Percentiles rank a stretch among this genome's conserved stretches.
These are phyloP conservation scores for Tribolium freemani DNA, from an alignment of 2,888 invertebrate species.

Conservation along the genomic window DNA sequence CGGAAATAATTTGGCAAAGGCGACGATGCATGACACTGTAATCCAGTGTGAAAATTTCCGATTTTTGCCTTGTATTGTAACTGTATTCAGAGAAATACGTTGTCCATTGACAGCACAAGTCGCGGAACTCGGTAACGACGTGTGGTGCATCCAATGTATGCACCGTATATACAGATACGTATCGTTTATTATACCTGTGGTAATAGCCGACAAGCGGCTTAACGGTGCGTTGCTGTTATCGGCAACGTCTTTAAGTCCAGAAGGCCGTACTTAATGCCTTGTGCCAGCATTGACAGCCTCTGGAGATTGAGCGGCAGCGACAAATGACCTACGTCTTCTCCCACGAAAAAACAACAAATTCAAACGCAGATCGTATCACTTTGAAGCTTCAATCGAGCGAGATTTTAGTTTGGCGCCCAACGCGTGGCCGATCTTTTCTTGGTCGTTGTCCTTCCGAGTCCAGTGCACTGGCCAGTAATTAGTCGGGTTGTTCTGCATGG, in stretches of 20 bases:
- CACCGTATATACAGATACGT: slow-evolving; percentile 22
- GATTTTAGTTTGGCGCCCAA: not conserved
- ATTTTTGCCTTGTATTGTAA: slow-evolving; percentile 3
- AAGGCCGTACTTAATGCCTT: slow-evolving; percentile 28
- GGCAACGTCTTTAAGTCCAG: slow-evolving; percentile 28
- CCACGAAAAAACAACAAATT: not conserved
- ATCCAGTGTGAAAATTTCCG: slow-evolving; percentile 26
- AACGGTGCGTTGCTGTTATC: slow-evolving; percentile 37
- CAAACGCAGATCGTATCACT: not conserved
- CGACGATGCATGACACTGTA: slow-evolving; percentile 18
- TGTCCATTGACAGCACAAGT: not conserved
- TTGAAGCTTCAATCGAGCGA: not conserved
- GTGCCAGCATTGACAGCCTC: slow-evolving; percentile 32
- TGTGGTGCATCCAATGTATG: slow-evolving; percentile 8
- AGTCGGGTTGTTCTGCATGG: slow-evolving; percentile 23
- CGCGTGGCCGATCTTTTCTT: not conserved
- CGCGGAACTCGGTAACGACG: not conserved
- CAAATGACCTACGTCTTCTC: slow-evolving; percentile 30
- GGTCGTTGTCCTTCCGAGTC: slow-evolving; percentile 28
- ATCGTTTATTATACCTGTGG: slow-evolving; percentile 29
- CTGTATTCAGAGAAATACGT: not conserved
- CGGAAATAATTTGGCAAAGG: slow-evolving; percentile 28
- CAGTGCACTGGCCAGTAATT: slow-evolving; percentile 20
- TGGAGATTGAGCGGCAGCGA: slow-evolving; percentile 26
- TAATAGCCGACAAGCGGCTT: slow-evolving; percentile 22